These are phyloP conservation scores for Mantis religiosa DNA, from an alignment of 2,888 invertebrate genomes.

Conservation along the genomic window DNA sequence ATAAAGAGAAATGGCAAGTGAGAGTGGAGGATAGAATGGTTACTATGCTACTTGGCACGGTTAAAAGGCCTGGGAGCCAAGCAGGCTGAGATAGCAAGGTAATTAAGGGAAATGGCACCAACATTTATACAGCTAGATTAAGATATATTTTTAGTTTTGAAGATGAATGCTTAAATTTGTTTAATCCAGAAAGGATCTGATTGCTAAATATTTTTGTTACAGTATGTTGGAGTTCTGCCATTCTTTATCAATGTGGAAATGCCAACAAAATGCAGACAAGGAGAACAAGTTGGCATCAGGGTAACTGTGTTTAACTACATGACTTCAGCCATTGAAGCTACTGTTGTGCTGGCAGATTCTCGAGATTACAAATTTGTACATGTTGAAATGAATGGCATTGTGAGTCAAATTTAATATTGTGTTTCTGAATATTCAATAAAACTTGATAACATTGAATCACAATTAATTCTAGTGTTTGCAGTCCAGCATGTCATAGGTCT, in stretches of 20 bases:
- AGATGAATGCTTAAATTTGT: background rate
- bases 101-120: too few relatives aligned
- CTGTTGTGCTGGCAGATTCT: slow-evolving; percentile 80
- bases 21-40: too few relatives aligned
- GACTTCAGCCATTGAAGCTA: slow-evolving; percentile 76
- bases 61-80: too few relatives aligned
- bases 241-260: slow-evolving; percentile 95
- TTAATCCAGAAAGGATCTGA: background rate
- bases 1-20: too few relatives aligned
- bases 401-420: slow-evolving; percentile 39
- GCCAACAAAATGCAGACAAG: slow-evolving; percentile 76
- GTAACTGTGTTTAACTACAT: slow-evolving; percentile 94
- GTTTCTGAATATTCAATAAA: too few relatives aligned
- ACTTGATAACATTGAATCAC: too few relatives aligned
- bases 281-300: slow-evolving; percentile 89
- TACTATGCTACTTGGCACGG: too few relatives aligned
- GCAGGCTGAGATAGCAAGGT: too few relatives aligned
- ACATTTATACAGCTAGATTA: too few relatives aligned
- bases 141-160: background rate
- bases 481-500: too few relatives aligned
- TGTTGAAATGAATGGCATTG: slow-evolving; percentile 82
- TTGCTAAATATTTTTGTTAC: slow-evolving; percentile 34
- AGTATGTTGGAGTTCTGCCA: slow-evolving; percentile 85
- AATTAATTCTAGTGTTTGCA: too few relatives aligned
- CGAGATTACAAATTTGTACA: slow-evolving; percentile 87